These are phyloP conservation scores for Gasterosteus nipponicus DNA, from an alignment of 2,113 vertebrate genomes.

Conservation along the genomic window DNA sequence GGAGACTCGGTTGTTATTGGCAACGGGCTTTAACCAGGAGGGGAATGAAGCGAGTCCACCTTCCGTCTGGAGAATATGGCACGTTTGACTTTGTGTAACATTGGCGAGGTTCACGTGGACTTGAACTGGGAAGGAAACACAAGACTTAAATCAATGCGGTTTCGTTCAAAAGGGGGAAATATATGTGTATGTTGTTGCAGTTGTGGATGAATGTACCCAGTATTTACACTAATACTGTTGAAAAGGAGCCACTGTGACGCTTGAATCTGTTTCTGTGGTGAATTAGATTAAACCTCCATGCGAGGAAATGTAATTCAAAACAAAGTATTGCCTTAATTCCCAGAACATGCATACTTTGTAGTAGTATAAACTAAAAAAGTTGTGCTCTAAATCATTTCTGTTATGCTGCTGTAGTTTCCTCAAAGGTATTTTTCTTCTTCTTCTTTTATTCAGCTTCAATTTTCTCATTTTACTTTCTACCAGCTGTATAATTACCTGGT, in stretches of 20 bases:
- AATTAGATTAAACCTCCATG: constrained; percentile 60
- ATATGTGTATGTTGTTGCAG: constrained; percentile 10
- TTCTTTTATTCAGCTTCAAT: too few species aligned
- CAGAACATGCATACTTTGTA: constrained; percentile 35
- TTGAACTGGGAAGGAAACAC: constrained; percentile 17
- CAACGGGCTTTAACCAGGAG: background rate
- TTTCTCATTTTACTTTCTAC: background rate
- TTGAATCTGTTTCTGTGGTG: constrained; percentile 50
- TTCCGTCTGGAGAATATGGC: background rate
- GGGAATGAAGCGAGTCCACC: constrained; percentile 2
- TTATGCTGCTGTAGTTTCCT: background rate
- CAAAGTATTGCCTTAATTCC: constrained; percentile 56
- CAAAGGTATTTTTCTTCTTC: background rate
- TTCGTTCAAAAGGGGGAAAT: background rate
- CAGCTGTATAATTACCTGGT: background rate
- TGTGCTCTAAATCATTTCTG: too few species aligned
- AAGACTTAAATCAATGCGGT: background rate
- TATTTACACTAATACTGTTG: constrained; percentile 46
- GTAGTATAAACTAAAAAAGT: constrained; percentile 16
- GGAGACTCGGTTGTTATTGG: constrained; percentile 35
- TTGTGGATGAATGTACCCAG: constrained; percentile 58
- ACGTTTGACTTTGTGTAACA: background rate
- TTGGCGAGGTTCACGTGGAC: background rate
- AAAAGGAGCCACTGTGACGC: constrained; percentile 32
- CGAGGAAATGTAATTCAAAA: constrained; percentile 49